These are phyloP conservation scores for Sarcophilus harrisii DNA, from an alignment of 2,797 vertebrate genomes.

Conservation along the genomic window DNA sequence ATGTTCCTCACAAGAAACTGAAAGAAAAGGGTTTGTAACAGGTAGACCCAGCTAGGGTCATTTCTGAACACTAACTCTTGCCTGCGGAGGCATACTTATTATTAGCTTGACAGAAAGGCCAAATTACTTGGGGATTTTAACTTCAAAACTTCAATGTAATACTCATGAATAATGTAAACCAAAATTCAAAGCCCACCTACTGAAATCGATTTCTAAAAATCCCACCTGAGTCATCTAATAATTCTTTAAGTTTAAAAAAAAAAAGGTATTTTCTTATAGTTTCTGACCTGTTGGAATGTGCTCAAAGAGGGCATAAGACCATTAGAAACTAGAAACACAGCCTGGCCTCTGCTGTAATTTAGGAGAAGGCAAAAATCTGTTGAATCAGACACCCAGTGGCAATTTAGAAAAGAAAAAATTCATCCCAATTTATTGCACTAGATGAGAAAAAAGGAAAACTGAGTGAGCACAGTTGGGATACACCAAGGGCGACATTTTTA, in stretches of 20 bases:
- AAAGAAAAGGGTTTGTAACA: conserved; percentile 50
- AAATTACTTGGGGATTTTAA: conserved; percentile 30
- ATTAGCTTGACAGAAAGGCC: conserved; percentile 41
- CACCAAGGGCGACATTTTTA: conserved; percentile 69
- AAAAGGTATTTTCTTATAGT: conserved; percentile 25
- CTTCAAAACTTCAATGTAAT: not conserved
- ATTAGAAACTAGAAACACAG: conserved; percentile 22
- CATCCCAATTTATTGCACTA: conserved; percentile 72
- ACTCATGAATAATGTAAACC: conserved; percentile 57
- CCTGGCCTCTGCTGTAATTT: conserved; percentile 71
- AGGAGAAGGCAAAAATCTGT: conserved; percentile 78
- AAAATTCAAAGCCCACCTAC: conserved; percentile 58
- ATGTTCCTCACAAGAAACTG: conserved; percentile 51
- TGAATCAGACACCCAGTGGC: conserved; percentile 76
- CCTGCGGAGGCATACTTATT: conserved; percentile 41
- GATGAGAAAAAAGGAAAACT: conserved; percentile 66
- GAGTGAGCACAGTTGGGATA: conserved; percentile 70
- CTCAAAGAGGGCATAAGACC: conserved; percentile 63
- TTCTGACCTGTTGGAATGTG: conserved; percentile 65
- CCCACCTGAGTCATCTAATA: conserved; percentile 43
- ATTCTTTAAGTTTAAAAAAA: conserved; percentile 45
- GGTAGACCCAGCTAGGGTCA: not conserved
- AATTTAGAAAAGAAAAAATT: conserved; percentile 72
- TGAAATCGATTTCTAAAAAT: conserved; percentile 52
- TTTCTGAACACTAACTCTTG: conserved; percentile 48